Base-by-base conservation (phyloP, 1,140 invertebrate genomes). In the Battus philenor region DNA sequence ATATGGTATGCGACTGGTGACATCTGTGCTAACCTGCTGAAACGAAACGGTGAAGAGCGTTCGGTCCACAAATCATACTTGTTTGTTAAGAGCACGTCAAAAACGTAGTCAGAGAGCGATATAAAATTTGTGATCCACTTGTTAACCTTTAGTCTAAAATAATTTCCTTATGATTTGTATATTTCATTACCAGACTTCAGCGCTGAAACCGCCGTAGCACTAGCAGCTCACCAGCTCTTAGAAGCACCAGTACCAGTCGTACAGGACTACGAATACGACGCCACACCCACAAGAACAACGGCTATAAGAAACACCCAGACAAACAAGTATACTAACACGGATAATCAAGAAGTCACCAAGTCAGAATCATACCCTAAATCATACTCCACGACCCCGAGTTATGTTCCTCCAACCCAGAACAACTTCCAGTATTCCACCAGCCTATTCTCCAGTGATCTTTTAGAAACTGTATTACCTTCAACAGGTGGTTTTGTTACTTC, bases 191-290 rank as follows among this genome's bases (percentile, higher is more conserved):
- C 68, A 85, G 81, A 78, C 49, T 50, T 66, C 33, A 71, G 50
- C 36, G 59, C 70, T 13, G 85, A 86, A 65, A 83, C 81, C 7
- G 82, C 82, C 2, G 64, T 87, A 33, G 85, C 85, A 1, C 68
- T 87, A 43, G 85, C 80, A 1, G 77, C 82, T 3, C 82, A 86
- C 59, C 75, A 86, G 32, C 71, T 87, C 2, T 46, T 86, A 13
- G 66, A 72, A 7, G 85, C 85, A 3, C 85, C 85, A 1, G 50
- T 85, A 31, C 85, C 85, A 2, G 68, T 69, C 46, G 65, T 79
- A 17, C 66, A 63, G 1, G 69, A 73, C 12, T 84, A 79, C 51
- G 85, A 78, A 10, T 65, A 70, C 31, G 65, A 61, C 31, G 49
- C 47, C 7, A 74, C 56, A 52, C 63, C 60, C 4, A 72, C 63